A percentile compares a stretch with the other conserved stretches of the same genome.
phyloP scores from a whole-genome alignment of 1,140 invertebrate species.

The Bombyx mandarina region DNA sequence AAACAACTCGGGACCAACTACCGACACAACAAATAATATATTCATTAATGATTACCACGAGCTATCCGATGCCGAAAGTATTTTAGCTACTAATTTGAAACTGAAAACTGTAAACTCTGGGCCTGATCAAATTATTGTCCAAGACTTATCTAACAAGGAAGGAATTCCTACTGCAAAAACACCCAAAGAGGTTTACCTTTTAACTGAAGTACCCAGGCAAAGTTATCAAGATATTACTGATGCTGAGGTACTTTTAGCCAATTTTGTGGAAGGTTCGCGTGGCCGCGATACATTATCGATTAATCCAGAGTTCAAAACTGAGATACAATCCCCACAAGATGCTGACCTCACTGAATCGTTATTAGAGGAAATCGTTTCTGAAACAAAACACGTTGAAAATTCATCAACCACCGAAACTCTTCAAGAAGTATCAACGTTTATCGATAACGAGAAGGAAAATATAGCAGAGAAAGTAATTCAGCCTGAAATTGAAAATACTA shows the following conservation, averaged over 20 bases:
- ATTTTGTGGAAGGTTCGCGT: not conserved
- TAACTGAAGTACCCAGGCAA: conserved; percentile 9
- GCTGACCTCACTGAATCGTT: too few relatives aligned
- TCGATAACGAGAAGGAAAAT: conserved; percentile 1
- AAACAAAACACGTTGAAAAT: too few relatives aligned
- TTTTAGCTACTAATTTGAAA: conserved; percentile 5
- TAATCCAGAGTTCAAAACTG: too few relatives aligned
- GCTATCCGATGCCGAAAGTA: conserved; percentile 19
- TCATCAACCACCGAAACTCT: too few relatives aligned
- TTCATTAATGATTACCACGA: conserved; percentile 15
- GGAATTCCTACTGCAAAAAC: not conserved
- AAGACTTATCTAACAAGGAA: too few relatives aligned
- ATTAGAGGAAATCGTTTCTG: too few relatives aligned
- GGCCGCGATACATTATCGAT: too few relatives aligned
- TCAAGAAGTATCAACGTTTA: not conserved
- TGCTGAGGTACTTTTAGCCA: not conserved
- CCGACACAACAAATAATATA: not conserved
- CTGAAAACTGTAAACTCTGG: not conserved
- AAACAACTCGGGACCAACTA: not conserved
- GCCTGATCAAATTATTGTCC: too few relatives aligned
- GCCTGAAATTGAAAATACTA: conserved; percentile 5
- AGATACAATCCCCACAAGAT: too few relatives aligned
- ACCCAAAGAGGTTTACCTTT: not conserved
- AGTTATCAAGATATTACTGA: conserved; percentile 2
- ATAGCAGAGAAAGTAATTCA: not conserved